Percentiles rank a stretch among this genome's conserved stretches.
Evolutionary conservation across 2,888 invertebrate species (phyloP).

Genomic region (Scaptomyza tumidula): DNA sequence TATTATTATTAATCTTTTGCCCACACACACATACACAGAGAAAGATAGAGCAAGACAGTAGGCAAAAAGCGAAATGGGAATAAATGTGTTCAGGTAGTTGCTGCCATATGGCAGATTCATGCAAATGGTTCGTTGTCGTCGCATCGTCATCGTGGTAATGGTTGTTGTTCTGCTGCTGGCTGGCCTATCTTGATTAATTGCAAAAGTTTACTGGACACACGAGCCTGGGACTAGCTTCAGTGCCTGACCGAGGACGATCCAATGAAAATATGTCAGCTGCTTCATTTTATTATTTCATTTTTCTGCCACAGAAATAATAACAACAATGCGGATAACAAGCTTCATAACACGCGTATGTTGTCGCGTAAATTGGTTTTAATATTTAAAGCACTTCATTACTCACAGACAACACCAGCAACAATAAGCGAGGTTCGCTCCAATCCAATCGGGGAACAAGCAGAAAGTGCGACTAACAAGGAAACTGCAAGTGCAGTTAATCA

Average conservation of each 20-base stretch:
- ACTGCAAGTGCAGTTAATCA: slow-evolving; percentile 46
- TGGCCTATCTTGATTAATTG: slow-evolving; percentile 77
- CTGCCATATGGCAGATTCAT: slow-evolving; percentile 68
- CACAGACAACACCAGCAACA: slow-evolving; percentile 14
- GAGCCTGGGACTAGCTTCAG: slow-evolving; percentile 33
- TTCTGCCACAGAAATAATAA: slow-evolving; percentile 42
- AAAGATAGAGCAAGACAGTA: background rate
- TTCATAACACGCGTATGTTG: slow-evolving; percentile 77
- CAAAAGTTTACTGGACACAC: slow-evolving; percentile 70
- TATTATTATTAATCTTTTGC: slow-evolving; percentile 79
- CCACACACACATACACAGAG: slow-evolving; percentile 51
- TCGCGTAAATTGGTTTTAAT: slow-evolving; percentile 78
- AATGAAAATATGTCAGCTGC: slow-evolving; percentile 75
- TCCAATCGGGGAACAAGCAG: slow-evolving; percentile 4
- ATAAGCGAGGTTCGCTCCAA: too few relatives aligned
- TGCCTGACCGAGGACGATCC: slow-evolving; percentile 25
- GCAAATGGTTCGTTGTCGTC: slow-evolving; percentile 68
- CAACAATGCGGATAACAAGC: slow-evolving; percentile 69
- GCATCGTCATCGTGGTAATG: slow-evolving; percentile 4
- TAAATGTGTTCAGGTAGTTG: slow-evolving; percentile 44
- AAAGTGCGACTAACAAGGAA: slow-evolving; percentile 39
- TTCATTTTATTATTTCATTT: slow-evolving; percentile 33
- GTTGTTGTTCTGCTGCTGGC: slow-evolving; percentile 39
- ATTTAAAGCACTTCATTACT: slow-evolving; percentile 78
- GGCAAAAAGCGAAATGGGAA: background rate